A percentile compares a stretch with the other conserved stretches of the same genome.
These are phyloP conservation scores for Ailuropoda melanoleuca DNA, from an alignment of 2,113 vertebrate genomes.

Conservation along the genomic window DNA sequence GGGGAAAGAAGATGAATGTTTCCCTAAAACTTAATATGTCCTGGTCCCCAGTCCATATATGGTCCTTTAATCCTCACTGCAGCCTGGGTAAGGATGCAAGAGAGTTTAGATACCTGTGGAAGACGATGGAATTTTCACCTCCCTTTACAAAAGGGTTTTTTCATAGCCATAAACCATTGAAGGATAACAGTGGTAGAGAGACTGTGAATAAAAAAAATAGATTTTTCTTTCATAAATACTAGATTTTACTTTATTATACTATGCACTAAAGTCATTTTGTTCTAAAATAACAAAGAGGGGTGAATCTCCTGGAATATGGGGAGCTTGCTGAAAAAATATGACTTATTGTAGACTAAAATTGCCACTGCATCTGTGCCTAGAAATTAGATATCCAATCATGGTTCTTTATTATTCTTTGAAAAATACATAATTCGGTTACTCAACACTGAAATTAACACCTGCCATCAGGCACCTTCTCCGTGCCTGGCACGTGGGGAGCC, in stretches of 20 bases:
- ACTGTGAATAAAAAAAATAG: background rate
- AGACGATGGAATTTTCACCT: background rate
- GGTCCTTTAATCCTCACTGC: background rate
- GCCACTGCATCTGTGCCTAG: background rate
- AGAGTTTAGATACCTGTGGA: background rate
- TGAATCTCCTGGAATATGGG: background rate
- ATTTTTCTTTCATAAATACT: background rate
- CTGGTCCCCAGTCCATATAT: background rate
- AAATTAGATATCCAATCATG: background rate
- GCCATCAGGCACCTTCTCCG: background rate
- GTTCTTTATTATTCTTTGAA: background rate
- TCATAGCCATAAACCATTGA: background rate
- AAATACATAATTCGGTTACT: background rate
- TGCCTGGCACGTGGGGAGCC: background rate
- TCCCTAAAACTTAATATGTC: background rate
- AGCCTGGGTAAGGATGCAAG: background rate
- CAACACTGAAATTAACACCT: background rate
- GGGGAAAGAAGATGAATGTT: background rate
- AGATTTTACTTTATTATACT: background rate
- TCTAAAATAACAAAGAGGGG: background rate
- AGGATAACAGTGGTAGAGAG: background rate
- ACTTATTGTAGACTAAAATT: background rate
- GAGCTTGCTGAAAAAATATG: background rate
- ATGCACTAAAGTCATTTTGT: constrained; percentile 22
- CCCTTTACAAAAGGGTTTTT: background rate